These are phyloP conservation scores for Bujurquina vittata DNA, from an alignment of 2,113 vertebrate species.

Conservation along the genomic window DNA sequence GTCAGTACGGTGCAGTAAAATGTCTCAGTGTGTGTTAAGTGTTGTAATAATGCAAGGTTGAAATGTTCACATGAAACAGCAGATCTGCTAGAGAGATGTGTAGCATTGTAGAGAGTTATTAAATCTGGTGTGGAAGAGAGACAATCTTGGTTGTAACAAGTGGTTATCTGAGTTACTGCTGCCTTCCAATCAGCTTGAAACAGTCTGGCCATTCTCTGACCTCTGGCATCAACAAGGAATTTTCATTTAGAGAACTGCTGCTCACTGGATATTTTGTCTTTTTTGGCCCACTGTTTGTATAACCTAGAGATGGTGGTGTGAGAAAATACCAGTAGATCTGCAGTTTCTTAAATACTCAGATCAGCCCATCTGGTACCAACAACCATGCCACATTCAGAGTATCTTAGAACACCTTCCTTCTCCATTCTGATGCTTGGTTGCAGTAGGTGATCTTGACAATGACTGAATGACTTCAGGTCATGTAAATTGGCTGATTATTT, in stretches of 20 bases:
- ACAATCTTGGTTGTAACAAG: neutral
- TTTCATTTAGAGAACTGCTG: neutral
- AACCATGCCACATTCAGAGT: neutral
- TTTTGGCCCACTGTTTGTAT: neutral
- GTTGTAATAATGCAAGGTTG: neutral
- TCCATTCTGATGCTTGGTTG: neutral
- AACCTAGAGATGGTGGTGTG: neutral
- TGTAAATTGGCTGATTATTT: neutral
- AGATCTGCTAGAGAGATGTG: neutral
- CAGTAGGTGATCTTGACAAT: neutral
- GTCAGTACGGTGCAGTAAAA: neutral
- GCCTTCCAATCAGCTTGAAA: neutral
- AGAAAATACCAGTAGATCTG: neutral
- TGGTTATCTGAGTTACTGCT: neutral
- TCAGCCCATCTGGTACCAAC: neutral
- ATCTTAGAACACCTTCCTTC: neutral
- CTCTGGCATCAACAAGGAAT: neutral
- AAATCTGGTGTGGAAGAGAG: neutral
- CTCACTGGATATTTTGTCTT: neutral
- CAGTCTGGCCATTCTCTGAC: neutral
- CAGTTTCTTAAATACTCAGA: neutral
- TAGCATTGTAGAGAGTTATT: neutral
- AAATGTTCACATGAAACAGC: neutral
- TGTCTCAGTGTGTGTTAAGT: neutral
- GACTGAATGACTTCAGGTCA: neutral